These are phyloP conservation scores for Microcebus murinus DNA, from an alignment of 2,113 vertebrate genomes.

Conservation along the genomic window DNA sequence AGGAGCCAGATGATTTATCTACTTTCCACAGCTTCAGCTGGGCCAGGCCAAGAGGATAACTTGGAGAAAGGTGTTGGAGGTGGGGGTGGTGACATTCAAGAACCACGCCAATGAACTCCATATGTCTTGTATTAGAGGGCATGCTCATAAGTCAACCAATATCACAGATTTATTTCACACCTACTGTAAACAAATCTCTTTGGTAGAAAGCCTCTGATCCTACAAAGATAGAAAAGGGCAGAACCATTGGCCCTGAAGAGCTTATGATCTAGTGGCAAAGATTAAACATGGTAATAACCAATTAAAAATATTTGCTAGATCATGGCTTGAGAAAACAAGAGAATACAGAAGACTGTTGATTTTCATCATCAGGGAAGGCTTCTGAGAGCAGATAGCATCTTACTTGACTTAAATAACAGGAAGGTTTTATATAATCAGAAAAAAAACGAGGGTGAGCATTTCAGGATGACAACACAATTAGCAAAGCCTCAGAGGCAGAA, in stretches of 20 bases:
- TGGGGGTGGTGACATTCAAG: slow-evolving; percentile 57
- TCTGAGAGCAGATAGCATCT: neutral
- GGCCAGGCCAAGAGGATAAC: slow-evolving; percentile 83
- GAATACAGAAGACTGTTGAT: neutral
- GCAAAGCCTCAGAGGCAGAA: neutral
- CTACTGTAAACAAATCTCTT: slow-evolving; percentile 66
- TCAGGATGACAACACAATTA: slow-evolving; percentile 15
- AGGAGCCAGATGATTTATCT: slow-evolving; percentile 79
- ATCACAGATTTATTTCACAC: slow-evolving; percentile 73
- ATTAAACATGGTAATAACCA: slow-evolving; percentile 12
- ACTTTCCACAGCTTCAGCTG: slow-evolving; percentile 76
- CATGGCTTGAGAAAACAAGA: neutral
- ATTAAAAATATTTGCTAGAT: neutral
- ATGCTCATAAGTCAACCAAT: slow-evolving; percentile 70
- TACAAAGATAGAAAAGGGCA: slow-evolving; percentile 54
- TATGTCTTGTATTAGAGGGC: slow-evolving; percentile 64
- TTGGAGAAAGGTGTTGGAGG: slow-evolving; percentile 69
- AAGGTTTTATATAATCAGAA: neutral
- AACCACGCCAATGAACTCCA: slow-evolving; percentile 61
- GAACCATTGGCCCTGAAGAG: slow-evolving; percentile 33
- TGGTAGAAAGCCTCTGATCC: slow-evolving; percentile 46
- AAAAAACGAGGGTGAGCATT: neutral
- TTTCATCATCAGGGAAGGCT: neutral
- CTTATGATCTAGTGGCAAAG: slow-evolving; percentile 52
- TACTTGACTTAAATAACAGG: slow-evolving; percentile 18